A percentile compares a stretch with the other conserved stretches of the same genome.
Conservation (phyloP, 2,888 invertebrate species). For the Folsomia candida region DNA sequence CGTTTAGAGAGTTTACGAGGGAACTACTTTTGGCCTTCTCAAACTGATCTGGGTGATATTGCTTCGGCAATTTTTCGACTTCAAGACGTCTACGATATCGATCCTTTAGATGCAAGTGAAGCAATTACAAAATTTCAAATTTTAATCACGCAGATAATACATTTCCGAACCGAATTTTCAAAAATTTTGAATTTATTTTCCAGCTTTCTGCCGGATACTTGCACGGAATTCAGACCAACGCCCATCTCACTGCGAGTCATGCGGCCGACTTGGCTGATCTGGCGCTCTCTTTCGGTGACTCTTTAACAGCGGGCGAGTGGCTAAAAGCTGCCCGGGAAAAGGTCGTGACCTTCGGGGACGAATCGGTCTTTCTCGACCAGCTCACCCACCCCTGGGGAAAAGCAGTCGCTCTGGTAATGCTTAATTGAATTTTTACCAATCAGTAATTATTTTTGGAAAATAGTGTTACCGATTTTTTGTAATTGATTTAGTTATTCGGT, state of each 20-base stretch:
- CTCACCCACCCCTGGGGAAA: constrained; percentile 21
- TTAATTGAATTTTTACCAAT: too few relatives aligned
- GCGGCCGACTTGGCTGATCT: constrained; percentile 23
- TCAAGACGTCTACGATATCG: constrained; percentile 36
- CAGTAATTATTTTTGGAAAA: too few relatives aligned
- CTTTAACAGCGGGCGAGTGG: constrained; percentile 28
- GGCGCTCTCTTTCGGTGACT: constrained; percentile 12
- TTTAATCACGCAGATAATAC: too few relatives aligned
- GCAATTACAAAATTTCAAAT: too few relatives aligned
- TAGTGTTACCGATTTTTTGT: too few relatives aligned
- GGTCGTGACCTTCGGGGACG: constrained; percentile 13
- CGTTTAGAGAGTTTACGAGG: constrained; percentile 17
- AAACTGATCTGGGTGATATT: constrained; percentile 20
- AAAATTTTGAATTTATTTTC: not conserved
- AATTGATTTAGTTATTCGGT: too few relatives aligned
- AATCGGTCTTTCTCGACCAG: constrained; percentile 15
- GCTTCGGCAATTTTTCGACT: constrained; percentile 32
- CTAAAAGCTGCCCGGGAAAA: constrained; percentile 25
- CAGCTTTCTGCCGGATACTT: constrained; percentile 30
- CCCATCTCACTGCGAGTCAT: constrained; percentile 17
- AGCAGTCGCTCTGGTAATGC: constrained; percentile 18
- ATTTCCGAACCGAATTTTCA: not conserved
- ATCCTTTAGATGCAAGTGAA: constrained; percentile 24
- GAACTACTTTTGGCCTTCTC: constrained; percentile 31
- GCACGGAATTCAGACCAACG: not conserved